Percentiles rank a stretch among this genome's conserved stretches.
phyloP scores from a whole-genome alignment of 1,140 invertebrate genomes.

The Heliconius eleuchia region DNA sequence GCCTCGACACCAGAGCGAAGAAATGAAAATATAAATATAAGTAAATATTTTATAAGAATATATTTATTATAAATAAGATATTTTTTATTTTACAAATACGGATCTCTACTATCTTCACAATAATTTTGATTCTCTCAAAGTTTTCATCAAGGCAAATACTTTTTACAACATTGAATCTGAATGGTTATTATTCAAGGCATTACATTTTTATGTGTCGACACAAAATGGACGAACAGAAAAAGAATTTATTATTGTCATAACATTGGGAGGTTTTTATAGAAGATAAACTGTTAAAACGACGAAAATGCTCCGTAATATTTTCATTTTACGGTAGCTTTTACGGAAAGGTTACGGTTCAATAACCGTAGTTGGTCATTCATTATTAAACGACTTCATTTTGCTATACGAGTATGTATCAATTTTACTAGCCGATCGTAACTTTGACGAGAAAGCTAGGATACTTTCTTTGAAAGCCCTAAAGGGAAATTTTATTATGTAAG shows the following conservation, averaged over 20 bases:
- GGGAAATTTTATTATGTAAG: neutral
- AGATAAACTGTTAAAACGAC: conserved; percentile 55
- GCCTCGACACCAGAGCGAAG: too few relatives aligned
- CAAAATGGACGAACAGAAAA: conserved; percentile 47
- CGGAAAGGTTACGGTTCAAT: conserved; percentile 41
- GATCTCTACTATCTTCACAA: neutral
- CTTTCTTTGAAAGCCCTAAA: neutral
- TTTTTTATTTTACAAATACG: neutral
- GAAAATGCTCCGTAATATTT: conserved; percentile 48
- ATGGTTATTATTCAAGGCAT: conserved; percentile 52
- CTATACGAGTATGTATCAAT: conserved; percentile 36
- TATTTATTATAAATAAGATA: too few relatives aligned
- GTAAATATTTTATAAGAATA: too few relatives aligned
- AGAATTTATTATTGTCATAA: conserved; percentile 58
- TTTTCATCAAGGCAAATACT: conserved; percentile 46
- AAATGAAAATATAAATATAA: too few relatives aligned
- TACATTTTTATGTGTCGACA: conserved; percentile 52
- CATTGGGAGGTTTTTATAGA: conserved; percentile 50
- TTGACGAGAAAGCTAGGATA: neutral
- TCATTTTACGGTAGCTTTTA: conserved; percentile 46
- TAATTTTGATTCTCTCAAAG: conserved; percentile 25
- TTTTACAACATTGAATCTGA: conserved; percentile 54
- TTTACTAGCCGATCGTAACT: conserved; percentile 27
- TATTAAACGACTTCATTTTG: conserved; percentile 37
- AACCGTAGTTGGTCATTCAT: conserved; percentile 42